Evolutionary conservation across 2,888 invertebrate genomes (phyloP), one percentile per base, ranked within the genome.

Genomic region (Parochlus steinenii): DNA sequence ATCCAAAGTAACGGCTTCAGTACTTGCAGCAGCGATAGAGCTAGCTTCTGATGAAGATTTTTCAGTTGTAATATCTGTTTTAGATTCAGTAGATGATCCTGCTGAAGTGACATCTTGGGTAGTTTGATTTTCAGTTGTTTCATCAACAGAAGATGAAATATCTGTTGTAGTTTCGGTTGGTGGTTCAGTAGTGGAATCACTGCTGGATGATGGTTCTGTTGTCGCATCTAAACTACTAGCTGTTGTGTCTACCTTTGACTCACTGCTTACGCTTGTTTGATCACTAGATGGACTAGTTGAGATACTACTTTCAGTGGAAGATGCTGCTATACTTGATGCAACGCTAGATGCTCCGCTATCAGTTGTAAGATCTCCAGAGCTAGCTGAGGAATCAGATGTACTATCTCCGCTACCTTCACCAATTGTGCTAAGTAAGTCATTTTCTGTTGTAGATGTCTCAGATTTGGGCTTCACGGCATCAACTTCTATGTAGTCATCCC

Each of bases 401-500:
- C 22, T 22, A 22, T 22, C 6, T 6, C 10, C 22, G 6, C 22
- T 8, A 22, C 22, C 10, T 26, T 12, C 8, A 6, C 18, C 24
- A 12, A 17, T 33, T 4, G 10, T n/a, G n/a, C 11, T 12, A 10
- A 5, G 17, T 16, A 8, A 7, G 28, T 15, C 14, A 28, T 8
- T 12, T 28, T 28, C 14, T 11, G 15, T 28, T 10, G 18, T 11
- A 17, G n/a, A n/a, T n/a, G n/a, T n/a, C n/a, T n/a, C n/a, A n/a
- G n/a, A n/a, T n/a, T n/a, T n/a, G n/a, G n/a, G 12, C 26, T 25
- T 42, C 42, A 19, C 37, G 37, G 14, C 41, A 52, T 3, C 58
- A 58, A 20, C 51, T 51, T 14, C 52, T 52, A 11, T 35, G 33
- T 14, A 31, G 23, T 31, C 31, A 22, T 22, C 3, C 10, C 31